phyloP scores from a whole-genome alignment of 2,113 vertebrate genomes.

The Entelurus aequoreus region DNA sequence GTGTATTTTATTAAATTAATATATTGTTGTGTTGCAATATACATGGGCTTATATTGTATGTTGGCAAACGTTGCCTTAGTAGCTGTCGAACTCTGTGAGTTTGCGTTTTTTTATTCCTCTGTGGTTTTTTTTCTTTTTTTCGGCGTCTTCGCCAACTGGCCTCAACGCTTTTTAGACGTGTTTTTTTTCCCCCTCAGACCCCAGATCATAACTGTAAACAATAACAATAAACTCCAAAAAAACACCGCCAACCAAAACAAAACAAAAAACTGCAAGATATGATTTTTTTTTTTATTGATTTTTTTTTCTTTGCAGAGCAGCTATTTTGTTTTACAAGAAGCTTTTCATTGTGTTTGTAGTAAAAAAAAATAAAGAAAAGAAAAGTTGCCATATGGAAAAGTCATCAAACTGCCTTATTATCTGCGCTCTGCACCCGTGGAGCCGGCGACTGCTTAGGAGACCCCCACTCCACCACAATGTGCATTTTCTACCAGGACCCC shows the following conservation, averaged over 20 bases:
- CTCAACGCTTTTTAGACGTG: conserved; percentile 88
- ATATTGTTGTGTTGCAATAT: conserved; percentile 99
- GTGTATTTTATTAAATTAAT: conserved; percentile 99
- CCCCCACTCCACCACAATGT: conserved; percentile 64
- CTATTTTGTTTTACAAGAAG: conserved; percentile 69
- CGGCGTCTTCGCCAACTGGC: conserved; percentile 83
- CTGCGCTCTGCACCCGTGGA: conserved; percentile 69
- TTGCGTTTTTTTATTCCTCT: conserved; percentile 77
- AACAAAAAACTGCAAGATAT: conserved; percentile 24
- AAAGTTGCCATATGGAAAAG: conserved; percentile 68
- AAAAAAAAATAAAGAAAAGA: conserved; percentile 26
- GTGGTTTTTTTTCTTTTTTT: conserved; percentile 72
- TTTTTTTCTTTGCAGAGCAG: conserved; percentile 82
- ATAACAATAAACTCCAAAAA: conserved; percentile 47
- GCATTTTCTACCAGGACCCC: conserved; percentile 67
- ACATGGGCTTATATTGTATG: conserved; percentile 99
- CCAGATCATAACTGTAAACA: conserved; percentile 81
- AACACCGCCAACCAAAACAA: conserved; percentile 44
- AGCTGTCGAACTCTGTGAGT: conserved; percentile 99
- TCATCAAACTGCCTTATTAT: conserved; percentile 72
- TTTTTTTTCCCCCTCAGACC: conserved; percentile 87
- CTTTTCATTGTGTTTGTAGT: conserved; percentile 49
- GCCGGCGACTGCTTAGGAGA: conserved; percentile 66
- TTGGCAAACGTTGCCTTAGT: conserved; percentile 99
- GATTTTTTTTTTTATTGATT: conserved; percentile 53